Conservation (phyloP, 64 coral and sea anemone genomes). For the Actinia equina region DNA sequence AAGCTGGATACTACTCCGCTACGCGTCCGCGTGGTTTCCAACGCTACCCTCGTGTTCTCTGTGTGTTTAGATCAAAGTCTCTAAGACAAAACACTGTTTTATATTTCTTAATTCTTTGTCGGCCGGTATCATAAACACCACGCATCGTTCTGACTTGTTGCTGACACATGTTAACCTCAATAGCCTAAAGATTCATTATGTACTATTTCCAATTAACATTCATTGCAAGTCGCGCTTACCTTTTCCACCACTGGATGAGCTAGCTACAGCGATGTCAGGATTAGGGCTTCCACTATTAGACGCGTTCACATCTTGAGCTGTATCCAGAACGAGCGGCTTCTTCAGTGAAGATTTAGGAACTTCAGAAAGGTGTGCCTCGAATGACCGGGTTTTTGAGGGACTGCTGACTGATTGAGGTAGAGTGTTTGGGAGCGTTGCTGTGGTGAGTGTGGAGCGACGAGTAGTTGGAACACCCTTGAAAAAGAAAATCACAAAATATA, state of each 20-base stretch:
- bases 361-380: background rate
- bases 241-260: slow-evolving; percentile 11
- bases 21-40: no score
- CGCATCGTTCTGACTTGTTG: no score
- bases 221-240: background rate
- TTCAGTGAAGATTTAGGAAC: background rate
- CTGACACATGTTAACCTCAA: no score
- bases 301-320: background rate
- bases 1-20: no score
- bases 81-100: no score
- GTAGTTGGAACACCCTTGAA: background rate
- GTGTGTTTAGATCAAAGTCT: no score
- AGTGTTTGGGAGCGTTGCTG: background rate
- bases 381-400: background rate
- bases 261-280: slow-evolving; percentile 7
- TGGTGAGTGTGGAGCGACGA: background rate
- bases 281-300: background rate
- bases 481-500: background rate
- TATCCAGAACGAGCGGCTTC: background rate
- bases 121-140: no score
- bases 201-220: no score
- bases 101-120: no score
- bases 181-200: no score
- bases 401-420: background rate
- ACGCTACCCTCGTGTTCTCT: no score